Evolutionary conservation across 1,140 invertebrate genomes (phyloP).

Genomic region (Luehdorfia chinensis): DNA sequence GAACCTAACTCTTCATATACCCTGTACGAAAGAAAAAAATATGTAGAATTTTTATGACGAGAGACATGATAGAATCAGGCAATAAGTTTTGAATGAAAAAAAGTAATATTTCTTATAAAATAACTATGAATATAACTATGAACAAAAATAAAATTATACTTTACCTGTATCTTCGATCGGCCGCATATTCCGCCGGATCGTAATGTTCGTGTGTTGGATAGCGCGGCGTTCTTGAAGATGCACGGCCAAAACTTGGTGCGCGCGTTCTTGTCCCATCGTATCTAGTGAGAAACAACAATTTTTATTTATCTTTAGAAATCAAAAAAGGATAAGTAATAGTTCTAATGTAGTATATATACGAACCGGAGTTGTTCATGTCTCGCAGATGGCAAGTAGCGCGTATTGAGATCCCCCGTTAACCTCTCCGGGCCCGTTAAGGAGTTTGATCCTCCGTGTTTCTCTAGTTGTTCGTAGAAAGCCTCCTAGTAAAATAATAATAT

Average conservation of each 20-base stretch:
- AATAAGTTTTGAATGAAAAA: no score
- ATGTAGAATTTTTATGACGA: background rate
- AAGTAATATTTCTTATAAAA: background rate
- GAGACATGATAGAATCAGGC: no score
- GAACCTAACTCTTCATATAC: slow-evolving; percentile 66
- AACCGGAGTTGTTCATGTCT: slow-evolving; percentile 56
- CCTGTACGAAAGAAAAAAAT: slow-evolving; percentile 29
- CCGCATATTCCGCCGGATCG: slow-evolving; percentile 65
- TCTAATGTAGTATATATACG: no score
- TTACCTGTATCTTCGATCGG: slow-evolving; percentile 72
- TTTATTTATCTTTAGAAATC: background rate
- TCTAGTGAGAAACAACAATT: slow-evolving; percentile 30
- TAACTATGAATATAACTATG: background rate
- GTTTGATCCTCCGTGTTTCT: slow-evolving; percentile 81
- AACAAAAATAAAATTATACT: slow-evolving; percentile 6
- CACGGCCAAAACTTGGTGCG: slow-evolving; percentile 58
- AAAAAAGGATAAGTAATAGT: no score
- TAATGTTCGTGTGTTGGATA: slow-evolving; percentile 64
- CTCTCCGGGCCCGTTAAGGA: slow-evolving; percentile 49
- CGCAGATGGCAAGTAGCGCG: slow-evolving; percentile 44
- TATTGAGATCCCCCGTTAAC: slow-evolving; percentile 41
- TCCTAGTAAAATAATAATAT: slow-evolving; percentile 82
- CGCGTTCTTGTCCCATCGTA: slow-evolving; percentile 63
- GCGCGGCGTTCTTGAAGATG: slow-evolving; percentile 56
- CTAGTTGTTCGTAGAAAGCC: slow-evolving; percentile 93